Base-by-base conservation (phyloP, 2,888 invertebrate genomes). In the Cryptosula pallasiana region DNA sequence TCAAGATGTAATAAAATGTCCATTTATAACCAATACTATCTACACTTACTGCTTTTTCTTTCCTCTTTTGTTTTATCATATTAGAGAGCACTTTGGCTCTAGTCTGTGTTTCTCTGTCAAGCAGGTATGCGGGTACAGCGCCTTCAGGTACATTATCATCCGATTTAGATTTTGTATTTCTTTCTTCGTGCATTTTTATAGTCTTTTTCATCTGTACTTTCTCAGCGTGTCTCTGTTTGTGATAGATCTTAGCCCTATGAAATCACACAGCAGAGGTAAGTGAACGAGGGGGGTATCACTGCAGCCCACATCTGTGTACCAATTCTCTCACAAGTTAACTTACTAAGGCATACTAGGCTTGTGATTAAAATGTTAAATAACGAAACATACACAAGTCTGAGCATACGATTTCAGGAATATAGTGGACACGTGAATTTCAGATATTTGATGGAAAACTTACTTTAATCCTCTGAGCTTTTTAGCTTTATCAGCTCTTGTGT, bases 161-260 rank as follows among this genome's bases (percentile, higher is more conserved):
- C 69, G 82, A 80, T 85, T 92, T 92, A 83, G 93, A 91, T 79
- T 92, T 91, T 3, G 92, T 91, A 84, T 93, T 91, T 83, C 92
- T 93, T 85, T 98, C 95, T 85, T 99, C 97, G 81, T 99, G 98
- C 72, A 95, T 93, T 82, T 94, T 93, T 76, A 99, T 93, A 73
- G 95, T 96, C 88, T 96, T 98, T 86, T 97, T 96, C 91, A 98
- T 96, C 85, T 97, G 96, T 76, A 99, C 93, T 88, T 99, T 99
- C 84, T 99, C 99, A 88, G 94, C 92, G 81, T 95, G 91, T 3
- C 99, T 90, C 84, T 97, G 90, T 83, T 96, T 97, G 85, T 98
- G 96, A 86, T 92, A 97, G 73, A 99, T 88, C 86, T 99, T 99
- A 0, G 99, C 99, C 84, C 82, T 82, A 32, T 2, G n/a, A 5